These are phyloP conservation scores for Folsomia candida DNA, from an alignment of 2,888 invertebrate genomes.

Conservation along the genomic window DNA sequence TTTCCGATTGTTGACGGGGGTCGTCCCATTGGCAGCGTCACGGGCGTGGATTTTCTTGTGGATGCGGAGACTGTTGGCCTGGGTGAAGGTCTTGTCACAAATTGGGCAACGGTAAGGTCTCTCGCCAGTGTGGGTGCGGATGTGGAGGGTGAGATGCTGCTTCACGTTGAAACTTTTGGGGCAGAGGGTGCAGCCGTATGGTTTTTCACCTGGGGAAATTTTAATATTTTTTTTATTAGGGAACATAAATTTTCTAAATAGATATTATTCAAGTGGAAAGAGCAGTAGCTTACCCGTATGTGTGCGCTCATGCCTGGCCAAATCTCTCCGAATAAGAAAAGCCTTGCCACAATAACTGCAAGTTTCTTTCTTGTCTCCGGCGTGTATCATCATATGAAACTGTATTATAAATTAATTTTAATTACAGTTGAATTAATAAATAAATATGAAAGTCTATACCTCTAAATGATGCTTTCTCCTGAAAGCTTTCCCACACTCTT, in stretches of 20 bases:
- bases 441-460: background rate
- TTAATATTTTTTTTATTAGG: no score
- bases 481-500: conserved; percentile 40
- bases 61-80: conserved; percentile 45
- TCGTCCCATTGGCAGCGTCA: conserved; percentile 25
- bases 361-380: conserved; percentile 44
- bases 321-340: conserved; percentile 40
- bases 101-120: conserved; percentile 41
- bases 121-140: conserved; percentile 41
- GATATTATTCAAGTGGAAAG: no score
- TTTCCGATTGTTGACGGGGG: conserved; percentile 3
- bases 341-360: conserved; percentile 43
- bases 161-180: conserved; percentile 43
- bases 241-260: background rate
- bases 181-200: conserved; percentile 36
- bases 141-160: conserved; percentile 42
- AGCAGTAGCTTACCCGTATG: conserved; percentile 29
- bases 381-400: conserved; percentile 44
- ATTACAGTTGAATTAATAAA: background rate
- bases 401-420: background rate
- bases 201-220: conserved; percentile 36
- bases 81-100: conserved; percentile 45
- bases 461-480: conserved; percentile 43
- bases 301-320: conserved; percentile 40
- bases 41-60: conserved; percentile 45